A percentile compares a stretch with the other conserved stretches of the same genome.
These are phyloP conservation scores for Merodon equestris DNA, from an alignment of 2,888 invertebrate species.

Conservation along the genomic window DNA sequence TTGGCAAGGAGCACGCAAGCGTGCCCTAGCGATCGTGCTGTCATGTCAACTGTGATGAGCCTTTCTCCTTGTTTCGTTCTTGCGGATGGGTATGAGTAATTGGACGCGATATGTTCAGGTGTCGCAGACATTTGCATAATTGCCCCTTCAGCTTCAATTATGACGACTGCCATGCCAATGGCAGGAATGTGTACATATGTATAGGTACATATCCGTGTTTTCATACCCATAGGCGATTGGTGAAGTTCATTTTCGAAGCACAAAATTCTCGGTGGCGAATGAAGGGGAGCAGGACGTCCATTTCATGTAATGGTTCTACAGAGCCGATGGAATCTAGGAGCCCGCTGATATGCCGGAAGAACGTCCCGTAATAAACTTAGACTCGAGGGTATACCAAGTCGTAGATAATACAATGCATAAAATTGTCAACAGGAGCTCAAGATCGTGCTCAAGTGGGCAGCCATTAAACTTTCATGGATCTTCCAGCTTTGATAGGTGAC, in stretches of 20 bases:
- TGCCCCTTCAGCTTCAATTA: slow-evolving; percentile 59
- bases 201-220: slow-evolving; percentile 33
- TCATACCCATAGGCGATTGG: too few species aligned
- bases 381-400: too few species aligned
- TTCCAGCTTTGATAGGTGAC: background rate
- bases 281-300: too few species aligned
- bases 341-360: too few species aligned
- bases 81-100: slow-evolving; percentile 49
- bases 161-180: slow-evolving; percentile 18
- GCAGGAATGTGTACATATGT: slow-evolving; percentile 25
- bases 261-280: too few species aligned
- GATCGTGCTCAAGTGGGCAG: slow-evolving; percentile 45
- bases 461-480: too few species aligned
- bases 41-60: slow-evolving; percentile 8
- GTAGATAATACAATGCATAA: too few species aligned
- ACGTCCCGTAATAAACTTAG: too few species aligned
- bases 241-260: too few species aligned
- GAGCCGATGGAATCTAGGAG: too few species aligned
- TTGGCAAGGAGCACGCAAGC: slow-evolving; percentile 30
- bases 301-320: too few species aligned
- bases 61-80: too few species aligned
- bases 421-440: slow-evolving; percentile 50
- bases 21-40: slow-evolving; percentile 2
- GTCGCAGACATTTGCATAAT: slow-evolving; percentile 64
- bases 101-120: slow-evolving; percentile 60